Evolutionary conservation across 1,140 invertebrate genomes (phyloP), one percentile per base, ranked within the genome.

Genomic region (Calephelis nemesis): DNA sequence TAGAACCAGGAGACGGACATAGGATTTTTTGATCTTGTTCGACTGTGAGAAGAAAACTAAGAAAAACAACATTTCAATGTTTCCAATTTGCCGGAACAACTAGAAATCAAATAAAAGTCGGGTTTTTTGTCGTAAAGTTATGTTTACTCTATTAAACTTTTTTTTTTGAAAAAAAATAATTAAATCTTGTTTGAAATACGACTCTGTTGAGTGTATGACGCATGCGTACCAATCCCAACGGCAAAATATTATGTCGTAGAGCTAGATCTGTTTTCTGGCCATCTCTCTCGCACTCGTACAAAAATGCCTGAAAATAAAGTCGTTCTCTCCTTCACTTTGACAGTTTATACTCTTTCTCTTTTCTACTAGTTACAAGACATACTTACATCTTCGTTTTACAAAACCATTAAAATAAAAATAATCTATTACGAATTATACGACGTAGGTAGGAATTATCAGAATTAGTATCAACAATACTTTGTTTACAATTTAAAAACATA

Each of bases 171-270:
- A 10, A 7, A 49, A 62, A 13, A 42, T 47, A 10, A 39, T 39
- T 49, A 19, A 50, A 7, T 45, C 8, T 50, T 48, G 48, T 13
- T 66, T 65, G 50, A 10, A 87, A 63, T 85, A 76, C 82, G 70
- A 50, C 74, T 79, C 88, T 88, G 85, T 15, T n/a, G 52, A 69
- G 71, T 64, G 60, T 79, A 81, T 89, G 81, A 91, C 87, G 88
- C 88, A 91, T 89, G 88, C 87, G 88, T 88, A 82, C 85, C 85
- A 87, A 85, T 81, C 81, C 72, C 76, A 76, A 83, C 72, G 67
- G 75, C 72, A 79, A 81, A 84, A 79, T 58, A 58, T 58, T 12
- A 58, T 58, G 52, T 75, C 75, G 71, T 81, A 84, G 77, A 81
- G 82, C 79, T 76, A 67, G 69, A 70, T 81, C 79, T 85, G 82